Conservation (phyloP, 2,888 invertebrate genomes). For the Tachina fera region DNA sequence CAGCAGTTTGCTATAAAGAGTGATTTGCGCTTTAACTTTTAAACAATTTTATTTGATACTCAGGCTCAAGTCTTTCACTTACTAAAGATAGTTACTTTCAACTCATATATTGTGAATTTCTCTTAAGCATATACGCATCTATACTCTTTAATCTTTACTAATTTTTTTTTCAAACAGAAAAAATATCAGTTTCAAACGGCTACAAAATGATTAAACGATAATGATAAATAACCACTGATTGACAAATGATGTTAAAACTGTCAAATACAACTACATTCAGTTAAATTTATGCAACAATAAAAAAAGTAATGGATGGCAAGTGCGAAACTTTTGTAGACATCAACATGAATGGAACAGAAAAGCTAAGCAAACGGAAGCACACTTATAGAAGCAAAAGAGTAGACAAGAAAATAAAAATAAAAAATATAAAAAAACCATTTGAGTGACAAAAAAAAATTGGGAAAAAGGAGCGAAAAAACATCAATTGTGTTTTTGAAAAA, state of each 20-base stretch:
- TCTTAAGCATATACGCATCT: not conserved
- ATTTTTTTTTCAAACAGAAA: not conserved
- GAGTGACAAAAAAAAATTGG: not conserved
- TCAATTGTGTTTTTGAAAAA: slow-evolving; percentile 61
- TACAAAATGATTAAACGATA: slow-evolving; percentile 66
- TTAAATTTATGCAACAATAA: slow-evolving; percentile 32
- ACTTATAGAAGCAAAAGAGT: not conserved
- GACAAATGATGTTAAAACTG: slow-evolving; percentile 70
- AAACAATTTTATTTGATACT: too few relatives aligned
- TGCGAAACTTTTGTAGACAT: slow-evolving; percentile 34
- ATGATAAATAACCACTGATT: slow-evolving; percentile 70
- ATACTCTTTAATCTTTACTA: not conserved
- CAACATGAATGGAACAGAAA: not conserved
- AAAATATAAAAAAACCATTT: slow-evolving; percentile 1
- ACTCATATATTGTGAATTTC: too few relatives aligned
- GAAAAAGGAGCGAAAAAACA: slow-evolving; percentile 14
- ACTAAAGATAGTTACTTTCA: too few relatives aligned
- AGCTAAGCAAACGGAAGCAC: slow-evolving; percentile 22
- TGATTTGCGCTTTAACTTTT: too few relatives aligned
- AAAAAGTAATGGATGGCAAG: not conserved
- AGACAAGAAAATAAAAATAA: not conserved
- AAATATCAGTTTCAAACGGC: slow-evolving; percentile 4
- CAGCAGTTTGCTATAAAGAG: too few relatives aligned
- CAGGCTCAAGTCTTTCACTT: too few relatives aligned
- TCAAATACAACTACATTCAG: slow-evolving; percentile 56